Evolutionary conservation across 2,797 vertebrate species (phyloP), one percentile per base, ranked within the genome.

Genomic region (Margarornis squamiger): DNA sequence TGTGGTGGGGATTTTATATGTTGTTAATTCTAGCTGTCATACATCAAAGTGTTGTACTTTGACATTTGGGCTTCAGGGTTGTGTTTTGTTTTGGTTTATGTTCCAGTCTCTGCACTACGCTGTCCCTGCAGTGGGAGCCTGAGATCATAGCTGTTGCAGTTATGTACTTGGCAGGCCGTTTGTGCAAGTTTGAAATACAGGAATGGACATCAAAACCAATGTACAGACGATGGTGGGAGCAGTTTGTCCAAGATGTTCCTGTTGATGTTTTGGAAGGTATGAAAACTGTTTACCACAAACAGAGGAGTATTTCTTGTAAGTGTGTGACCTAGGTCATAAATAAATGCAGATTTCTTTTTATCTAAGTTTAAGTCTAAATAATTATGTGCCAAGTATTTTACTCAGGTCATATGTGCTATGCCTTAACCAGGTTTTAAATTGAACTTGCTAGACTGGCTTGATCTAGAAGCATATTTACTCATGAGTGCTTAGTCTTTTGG

Each of bases 241-340:
- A 99, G 96, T 99, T 99, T 96, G 99, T 99, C 38, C 99, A 99
- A 88, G 99, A 99, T 9, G 99, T 99, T n/a, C 99, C 99, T 0
- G 99, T 99, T 26, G 99, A 99, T 94, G 98, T 99, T 62, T 97
- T 99, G 36, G 99, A 99, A 99, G 99, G 99, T 99, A 98, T 43
- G 62, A 58, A 67, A 83, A 90, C 8, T 0, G 1, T 26, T 76
- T 93, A 12, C 41, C 7, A 8, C 45, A 51, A 48, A 51, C 12
- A 70, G 39, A 48, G 32, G 9, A 75, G 5, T n/a, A 14, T 67
- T 88, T 65, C 18, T 29, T 70, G 52, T 70, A 70, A 54, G n/a
- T 52, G 8, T 57, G 43, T 85, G 36, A 54, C 45, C n/a, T 76
- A 57, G 14, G 17, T 71, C 20, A 46, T 45, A 34, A 48, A 10